phyloP scores from a whole-genome alignment of 2,113 vertebrate genomes.

The Arenaria interpres region DNA sequence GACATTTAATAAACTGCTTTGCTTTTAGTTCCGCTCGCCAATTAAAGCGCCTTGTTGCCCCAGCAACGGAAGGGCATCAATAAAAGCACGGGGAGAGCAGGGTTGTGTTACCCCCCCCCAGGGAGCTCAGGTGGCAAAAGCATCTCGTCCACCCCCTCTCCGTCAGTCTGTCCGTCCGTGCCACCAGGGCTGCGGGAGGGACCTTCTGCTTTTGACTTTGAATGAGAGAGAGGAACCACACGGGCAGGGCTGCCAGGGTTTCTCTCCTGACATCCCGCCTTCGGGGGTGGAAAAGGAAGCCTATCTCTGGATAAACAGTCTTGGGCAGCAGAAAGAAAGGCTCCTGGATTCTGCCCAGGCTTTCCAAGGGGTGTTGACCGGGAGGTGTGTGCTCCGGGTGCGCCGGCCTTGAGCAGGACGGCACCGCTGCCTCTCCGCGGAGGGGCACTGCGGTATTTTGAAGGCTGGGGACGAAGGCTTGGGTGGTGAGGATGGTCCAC shows the following conservation, averaged over 20 bases:
- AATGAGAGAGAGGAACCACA: not conserved
- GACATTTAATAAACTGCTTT: not conserved
- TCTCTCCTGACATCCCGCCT: not conserved
- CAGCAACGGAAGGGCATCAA: not conserved
- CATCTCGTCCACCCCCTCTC: not conserved
- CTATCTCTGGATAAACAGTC: not conserved
- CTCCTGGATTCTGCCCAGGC: not conserved
- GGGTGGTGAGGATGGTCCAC: not conserved
- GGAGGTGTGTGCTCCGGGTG: not conserved
- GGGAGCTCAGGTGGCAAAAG: not conserved
- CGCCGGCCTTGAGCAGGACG: fast-evolving
- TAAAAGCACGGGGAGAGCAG: not conserved
- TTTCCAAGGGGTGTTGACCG: not conserved
- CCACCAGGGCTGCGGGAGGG: not conserved
- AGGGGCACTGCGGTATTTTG: constrained; percentile 19
- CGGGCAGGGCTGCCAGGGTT: not conserved
- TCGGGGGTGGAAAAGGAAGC: not conserved
- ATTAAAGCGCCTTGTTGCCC: not conserved
- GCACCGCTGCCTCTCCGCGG: not conserved
- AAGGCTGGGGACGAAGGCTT: not conserved
- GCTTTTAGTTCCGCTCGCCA: not conserved
- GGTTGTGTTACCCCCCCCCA: not conserved
- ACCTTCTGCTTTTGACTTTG: not conserved
- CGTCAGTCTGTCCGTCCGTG: not conserved
- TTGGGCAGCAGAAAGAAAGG: fast-evolving